Conservation (phyloP, 2,113 vertebrate genomes). For the Forbesichthys papilliferus region DNA sequence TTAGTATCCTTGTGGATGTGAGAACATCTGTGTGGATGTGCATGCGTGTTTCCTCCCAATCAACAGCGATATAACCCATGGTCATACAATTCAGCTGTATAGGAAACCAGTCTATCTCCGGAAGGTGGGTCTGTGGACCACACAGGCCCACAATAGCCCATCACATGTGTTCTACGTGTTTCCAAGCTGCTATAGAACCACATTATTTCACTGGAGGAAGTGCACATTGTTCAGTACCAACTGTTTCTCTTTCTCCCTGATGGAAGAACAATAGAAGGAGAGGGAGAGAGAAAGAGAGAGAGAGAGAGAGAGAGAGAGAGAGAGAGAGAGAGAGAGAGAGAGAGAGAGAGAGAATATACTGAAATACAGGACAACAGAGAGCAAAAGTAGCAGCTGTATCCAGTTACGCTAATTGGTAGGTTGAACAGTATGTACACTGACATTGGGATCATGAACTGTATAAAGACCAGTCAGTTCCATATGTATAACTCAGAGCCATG, state of each 20-base stretch:
- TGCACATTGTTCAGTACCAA: constrained; percentile 56
- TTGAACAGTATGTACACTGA: no score
- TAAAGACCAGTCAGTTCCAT: no score
- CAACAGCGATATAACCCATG: constrained; percentile 64
- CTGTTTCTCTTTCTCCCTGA: constrained; percentile 37
- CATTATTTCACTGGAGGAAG: constrained; percentile 49
- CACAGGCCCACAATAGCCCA: constrained; percentile 47
- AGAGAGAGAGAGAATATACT: no score
- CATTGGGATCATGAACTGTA: no score
- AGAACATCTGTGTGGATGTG: no score
- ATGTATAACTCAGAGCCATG: no score
- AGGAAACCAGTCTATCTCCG: constrained; percentile 52
- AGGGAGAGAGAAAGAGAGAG: constrained; percentile 5
- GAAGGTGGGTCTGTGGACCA: constrained; percentile 31
- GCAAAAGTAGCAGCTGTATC: no score
- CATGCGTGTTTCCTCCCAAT: constrained; percentile 31
- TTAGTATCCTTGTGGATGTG: no score
- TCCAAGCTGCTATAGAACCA: constrained; percentile 16
- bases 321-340: no score
- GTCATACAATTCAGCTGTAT: constrained; percentile 40
- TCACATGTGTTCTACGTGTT: constrained; percentile 31
- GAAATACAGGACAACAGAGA: no score
- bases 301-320: neutral
- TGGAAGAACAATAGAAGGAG: constrained; percentile 48
- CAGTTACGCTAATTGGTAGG: no score